A percentile compares a stretch with the other conserved stretches of the same genome.
Evolutionary conservation across 2,888 invertebrate genomes (phyloP).

Genomic region (Lithophane socia): DNA sequence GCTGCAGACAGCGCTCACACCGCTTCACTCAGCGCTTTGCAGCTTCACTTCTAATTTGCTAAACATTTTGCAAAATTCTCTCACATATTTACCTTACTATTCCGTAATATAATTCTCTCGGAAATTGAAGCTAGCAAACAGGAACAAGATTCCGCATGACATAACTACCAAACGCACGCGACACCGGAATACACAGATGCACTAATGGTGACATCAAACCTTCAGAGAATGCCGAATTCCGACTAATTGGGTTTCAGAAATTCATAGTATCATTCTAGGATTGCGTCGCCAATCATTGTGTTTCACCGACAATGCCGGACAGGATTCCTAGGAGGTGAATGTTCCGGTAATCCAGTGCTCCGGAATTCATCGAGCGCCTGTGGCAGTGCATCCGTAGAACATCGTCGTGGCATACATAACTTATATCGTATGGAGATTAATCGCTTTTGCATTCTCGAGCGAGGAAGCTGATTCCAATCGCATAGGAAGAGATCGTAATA

Average conservation of each 20-base stretch:
- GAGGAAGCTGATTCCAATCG: slow-evolving; percentile 13
- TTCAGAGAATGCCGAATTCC: background rate
- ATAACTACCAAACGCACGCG: background rate
- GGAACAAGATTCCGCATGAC: background rate
- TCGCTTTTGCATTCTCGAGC: slow-evolving; percentile 19
- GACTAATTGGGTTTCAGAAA: slow-evolving; percentile 20
- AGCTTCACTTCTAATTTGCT: background rate
- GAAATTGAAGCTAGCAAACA: background rate
- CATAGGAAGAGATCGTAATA: background rate
- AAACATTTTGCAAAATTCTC: background rate
- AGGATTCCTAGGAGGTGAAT: slow-evolving; percentile 15
- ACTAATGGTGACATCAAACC: background rate
- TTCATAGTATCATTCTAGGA: slow-evolving; percentile 7
- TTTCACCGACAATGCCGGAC: slow-evolving; percentile 5
- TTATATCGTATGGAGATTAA: slow-evolving; percentile 21
- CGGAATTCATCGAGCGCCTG: slow-evolving; percentile 5
- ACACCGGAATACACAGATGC: background rate
- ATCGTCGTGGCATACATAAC: slow-evolving; percentile 10
- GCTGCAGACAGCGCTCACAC: background rate
- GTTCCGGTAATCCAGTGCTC: background rate
- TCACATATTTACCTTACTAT: background rate
- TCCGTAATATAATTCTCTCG: too few species aligned
- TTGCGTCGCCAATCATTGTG: background rate
- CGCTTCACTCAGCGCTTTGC: background rate
- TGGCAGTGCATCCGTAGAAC: slow-evolving; percentile 2